Conservation (phyloP, 2,113 vertebrate genomes). For the Synodontis membranacea region DNA sequence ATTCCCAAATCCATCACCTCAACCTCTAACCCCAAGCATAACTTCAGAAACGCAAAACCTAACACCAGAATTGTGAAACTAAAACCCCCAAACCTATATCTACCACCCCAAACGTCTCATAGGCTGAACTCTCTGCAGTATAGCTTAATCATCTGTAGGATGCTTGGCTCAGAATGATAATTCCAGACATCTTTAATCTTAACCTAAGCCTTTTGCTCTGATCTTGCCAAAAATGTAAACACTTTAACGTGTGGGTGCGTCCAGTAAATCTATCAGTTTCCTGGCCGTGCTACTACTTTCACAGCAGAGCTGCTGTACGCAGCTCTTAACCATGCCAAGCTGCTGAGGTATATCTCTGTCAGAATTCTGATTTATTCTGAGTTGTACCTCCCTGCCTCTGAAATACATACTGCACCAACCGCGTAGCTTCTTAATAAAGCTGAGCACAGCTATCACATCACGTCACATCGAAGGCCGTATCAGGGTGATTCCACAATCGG, state of each 20-base stretch:
- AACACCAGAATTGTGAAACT: not conserved
- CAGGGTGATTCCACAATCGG: not conserved
- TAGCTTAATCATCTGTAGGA: constrained; percentile 6
- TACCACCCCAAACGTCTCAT: not conserved
- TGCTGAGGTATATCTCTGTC: constrained; percentile 19
- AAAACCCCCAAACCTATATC: not conserved
- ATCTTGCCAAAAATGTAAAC: constrained; percentile 33
- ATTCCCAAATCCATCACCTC: not conserved
- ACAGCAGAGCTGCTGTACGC: constrained; percentile 21
- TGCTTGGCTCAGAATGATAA: constrained; percentile 26
- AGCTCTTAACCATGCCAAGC: constrained; percentile 27
- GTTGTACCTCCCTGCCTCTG: not conserved
- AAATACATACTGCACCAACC: constrained; percentile 13
- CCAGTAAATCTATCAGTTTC: constrained; percentile 26
- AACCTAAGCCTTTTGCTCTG: constrained; percentile 16
- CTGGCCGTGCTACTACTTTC: constrained; percentile 12
- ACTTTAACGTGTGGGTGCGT: constrained; percentile 28
- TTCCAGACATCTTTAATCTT: constrained; percentile 13
- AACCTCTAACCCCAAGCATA: not conserved
- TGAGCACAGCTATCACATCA: not conserved
- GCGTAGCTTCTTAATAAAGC: constrained; percentile 17
- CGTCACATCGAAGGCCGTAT: not conserved
- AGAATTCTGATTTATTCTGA: constrained; percentile 36
- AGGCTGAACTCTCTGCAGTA: not conserved
- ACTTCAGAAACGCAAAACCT: not conserved